Base-by-base conservation (phyloP, 2,888 invertebrate genomes). In the Latheticus oryzae region DNA sequence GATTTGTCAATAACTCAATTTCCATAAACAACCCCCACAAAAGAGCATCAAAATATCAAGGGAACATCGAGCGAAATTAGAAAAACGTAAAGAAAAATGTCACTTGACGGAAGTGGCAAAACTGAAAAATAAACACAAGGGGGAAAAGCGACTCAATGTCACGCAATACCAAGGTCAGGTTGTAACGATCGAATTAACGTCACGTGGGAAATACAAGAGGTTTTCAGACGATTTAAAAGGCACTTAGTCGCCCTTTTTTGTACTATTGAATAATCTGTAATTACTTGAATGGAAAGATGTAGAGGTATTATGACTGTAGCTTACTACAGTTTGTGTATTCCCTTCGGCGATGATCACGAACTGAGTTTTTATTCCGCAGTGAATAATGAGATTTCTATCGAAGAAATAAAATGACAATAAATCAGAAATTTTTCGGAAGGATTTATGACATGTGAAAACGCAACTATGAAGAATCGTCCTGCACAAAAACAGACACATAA, bases 81-180 rank as follows among this genome's bases (percentile, higher is more conserved):
- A 64, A 66, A 65, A 48, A 67, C 61, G 57, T 54, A 60, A 65
- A 60, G 62, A 57, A 61, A 61, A 65, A 67, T 60, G 63, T 65
- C 66, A 69, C 63, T 68, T 58, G 58, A 55, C 69, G 68, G 68
- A 68, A 70, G 67, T 70, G 70, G 64, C 64, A 62, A 66, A 67
- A 66, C 62, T 65, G 66, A 63, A 66, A 38, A 67, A 64, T 66
- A 65, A 66, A 65, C 60, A 65, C 59, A 52, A 59, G 62, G 67
- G 67, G 57, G 51, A 52, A n/a, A 57, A 28, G 47, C 47, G 45
- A 48, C 38, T 57, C 52, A 47, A 47, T 47, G 55, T 61, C 65
- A 62, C 60, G 63, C 57, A 28, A 66, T 50, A 33, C 42, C 65
- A 56, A 61, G 51, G 43, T 51, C 48, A 38, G 47, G 24, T 23